Conservation (phyloP, 2,888 invertebrate species). For the Ptilodon capucinus region DNA sequence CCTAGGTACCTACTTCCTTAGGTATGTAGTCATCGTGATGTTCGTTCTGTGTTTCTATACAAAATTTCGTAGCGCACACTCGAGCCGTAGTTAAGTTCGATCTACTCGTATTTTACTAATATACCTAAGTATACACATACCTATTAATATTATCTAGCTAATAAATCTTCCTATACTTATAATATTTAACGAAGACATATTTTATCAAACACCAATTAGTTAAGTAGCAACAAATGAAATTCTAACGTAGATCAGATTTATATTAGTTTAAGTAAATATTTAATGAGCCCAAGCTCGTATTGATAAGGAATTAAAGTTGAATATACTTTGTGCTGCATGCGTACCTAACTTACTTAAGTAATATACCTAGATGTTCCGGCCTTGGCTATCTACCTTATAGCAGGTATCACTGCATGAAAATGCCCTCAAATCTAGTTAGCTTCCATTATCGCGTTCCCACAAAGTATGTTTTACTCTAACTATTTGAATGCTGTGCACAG, state of each 20-base stretch:
- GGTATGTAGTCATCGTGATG: neutral
- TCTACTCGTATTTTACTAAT: conserved; percentile 4
- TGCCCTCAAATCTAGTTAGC: too few relatives aligned
- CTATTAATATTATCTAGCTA: conserved; percentile 27
- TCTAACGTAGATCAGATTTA: conserved; percentile 31
- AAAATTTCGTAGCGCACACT: neutral
- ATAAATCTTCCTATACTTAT: conserved; percentile 43
- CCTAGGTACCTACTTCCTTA: neutral
- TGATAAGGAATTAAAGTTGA: neutral
- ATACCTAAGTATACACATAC: conserved; percentile 27
- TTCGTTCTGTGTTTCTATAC: neutral
- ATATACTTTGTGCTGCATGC: neutral
- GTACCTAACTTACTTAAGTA: too few relatives aligned
- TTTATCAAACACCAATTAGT: conserved; percentile 75
- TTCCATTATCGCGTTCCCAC: neutral
- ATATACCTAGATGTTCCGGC: too few relatives aligned
- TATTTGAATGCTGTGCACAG: neutral
- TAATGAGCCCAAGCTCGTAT: neutral
- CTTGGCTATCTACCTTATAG: neutral
- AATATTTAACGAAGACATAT: conserved; percentile 59
- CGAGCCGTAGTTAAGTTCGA: neutral
- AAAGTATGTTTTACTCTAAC: neutral
- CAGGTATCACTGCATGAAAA: neutral
- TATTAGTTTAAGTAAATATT: neutral
- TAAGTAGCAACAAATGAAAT: conserved; percentile 61